These are phyloP conservation scores for Mobula hypostoma DNA, from an alignment of 2,113 vertebrate genomes.

Conservation along the genomic window DNA sequence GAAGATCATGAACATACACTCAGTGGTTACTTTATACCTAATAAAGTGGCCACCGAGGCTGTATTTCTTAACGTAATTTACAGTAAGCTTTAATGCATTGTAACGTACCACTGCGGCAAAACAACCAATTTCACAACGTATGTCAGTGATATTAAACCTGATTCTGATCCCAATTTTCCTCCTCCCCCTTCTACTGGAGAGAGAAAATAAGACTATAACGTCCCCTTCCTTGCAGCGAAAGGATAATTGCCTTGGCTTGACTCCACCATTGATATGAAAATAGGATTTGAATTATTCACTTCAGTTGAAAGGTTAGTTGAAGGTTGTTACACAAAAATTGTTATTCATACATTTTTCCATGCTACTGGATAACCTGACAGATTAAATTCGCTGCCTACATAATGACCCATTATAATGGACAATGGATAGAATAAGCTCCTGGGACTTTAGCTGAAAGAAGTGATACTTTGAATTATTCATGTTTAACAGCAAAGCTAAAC, in stretches of 20 bases:
- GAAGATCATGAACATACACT: no score
- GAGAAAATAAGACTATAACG: slow-evolving; percentile 48
- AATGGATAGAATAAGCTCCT: slow-evolving; percentile 77
- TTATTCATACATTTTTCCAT: slow-evolving; percentile 67
- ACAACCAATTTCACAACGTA: no score
- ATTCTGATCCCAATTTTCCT: no score
- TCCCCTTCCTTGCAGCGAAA: slow-evolving; percentile 70
- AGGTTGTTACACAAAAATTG: slow-evolving; percentile 89
- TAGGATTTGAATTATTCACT: slow-evolving; percentile 83
- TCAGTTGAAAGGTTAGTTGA: slow-evolving; percentile 92
- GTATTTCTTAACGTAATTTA: no score
- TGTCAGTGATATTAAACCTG: no score
- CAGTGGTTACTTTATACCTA: no score
- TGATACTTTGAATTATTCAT: slow-evolving; percentile 88
- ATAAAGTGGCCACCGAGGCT: no score
- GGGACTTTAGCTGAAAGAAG: slow-evolving; percentile 68
- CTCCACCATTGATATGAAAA: slow-evolving; percentile 89
- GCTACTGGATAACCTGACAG: slow-evolving; percentile 74
- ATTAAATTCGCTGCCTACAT: slow-evolving; percentile 86
- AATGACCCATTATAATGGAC: slow-evolving; percentile 95
- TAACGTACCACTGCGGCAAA: no score
- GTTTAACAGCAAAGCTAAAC: slow-evolving; percentile 58
- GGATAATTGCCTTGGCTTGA: slow-evolving; percentile 96
- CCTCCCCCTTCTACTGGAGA: not conserved
- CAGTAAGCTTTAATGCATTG: no score